These are phyloP conservation scores for Anarsia innoxiella DNA, from an alignment of 2,888 invertebrate genomes.

Conservation along the genomic window DNA sequence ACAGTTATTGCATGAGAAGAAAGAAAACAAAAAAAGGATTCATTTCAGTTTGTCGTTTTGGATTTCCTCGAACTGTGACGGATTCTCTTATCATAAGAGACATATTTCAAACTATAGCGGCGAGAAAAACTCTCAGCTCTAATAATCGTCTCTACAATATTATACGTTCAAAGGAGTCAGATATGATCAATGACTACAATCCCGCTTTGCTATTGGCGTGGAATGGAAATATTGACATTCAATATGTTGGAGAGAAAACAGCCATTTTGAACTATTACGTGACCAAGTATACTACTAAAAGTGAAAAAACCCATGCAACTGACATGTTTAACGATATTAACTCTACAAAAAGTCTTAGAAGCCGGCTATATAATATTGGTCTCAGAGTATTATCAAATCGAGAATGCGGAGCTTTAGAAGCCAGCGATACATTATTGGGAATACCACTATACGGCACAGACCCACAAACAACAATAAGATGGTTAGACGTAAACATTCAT, in stretches of 20 bases:
- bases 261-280: conserved; percentile 24
- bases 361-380: conserved; percentile 24
- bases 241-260: conserved; percentile 26
- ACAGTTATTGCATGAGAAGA: conserved; percentile 27
- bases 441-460: conserved; percentile 31
- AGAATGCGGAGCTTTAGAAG: conserved; percentile 36
- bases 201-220: conserved; percentile 25
- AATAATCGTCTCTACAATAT: conserved; percentile 28
- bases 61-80: conserved; percentile 24
- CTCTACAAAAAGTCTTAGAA: conserved; percentile 25
- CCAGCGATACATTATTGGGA: conserved; percentile 29
- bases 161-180: conserved; percentile 20
- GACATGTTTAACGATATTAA: conserved; percentile 19
- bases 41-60: conserved; percentile 23
- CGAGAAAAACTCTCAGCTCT: conserved; percentile 21
- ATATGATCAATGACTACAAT: conserved; percentile 29
- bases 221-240: conserved; percentile 34
- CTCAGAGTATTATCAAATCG: conserved; percentile 26
- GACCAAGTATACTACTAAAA: conserved; percentile 30
- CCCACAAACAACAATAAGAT: conserved; percentile 30
- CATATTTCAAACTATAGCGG: conserved; percentile 25
- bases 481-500: conserved; percentile 27
- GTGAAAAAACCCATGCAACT: conserved; percentile 24
- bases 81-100: conserved; percentile 21
- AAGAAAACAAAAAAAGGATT: conserved; percentile 24